phyloP scores from a whole-genome alignment of 2,113 vertebrate species.

The Chrysochloris asiatica region DNA sequence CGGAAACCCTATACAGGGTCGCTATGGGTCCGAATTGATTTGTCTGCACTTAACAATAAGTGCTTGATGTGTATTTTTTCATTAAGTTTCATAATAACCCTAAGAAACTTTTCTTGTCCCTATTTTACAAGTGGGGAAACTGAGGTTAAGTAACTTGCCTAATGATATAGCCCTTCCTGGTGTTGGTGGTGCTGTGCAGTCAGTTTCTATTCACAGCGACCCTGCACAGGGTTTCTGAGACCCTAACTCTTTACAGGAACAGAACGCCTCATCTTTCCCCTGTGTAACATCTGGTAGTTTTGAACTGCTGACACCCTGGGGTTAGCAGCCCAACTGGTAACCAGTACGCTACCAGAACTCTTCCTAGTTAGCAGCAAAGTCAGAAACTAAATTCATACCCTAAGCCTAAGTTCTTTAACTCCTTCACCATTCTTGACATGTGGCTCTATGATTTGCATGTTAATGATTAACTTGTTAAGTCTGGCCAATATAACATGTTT shows the following conservation, averaged over 20 bases:
- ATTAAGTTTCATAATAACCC: conserved; percentile 2
- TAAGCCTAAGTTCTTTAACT: not conserved
- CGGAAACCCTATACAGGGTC: too few relatives aligned
- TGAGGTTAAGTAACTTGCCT: not conserved
- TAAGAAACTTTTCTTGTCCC: not conserved
- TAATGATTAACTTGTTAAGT: conserved; percentile 17
- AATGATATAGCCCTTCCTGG: not conserved
- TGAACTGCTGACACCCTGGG: too few relatives aligned
- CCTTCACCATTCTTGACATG: not conserved
- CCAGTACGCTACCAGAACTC: too few relatives aligned
- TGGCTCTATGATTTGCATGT: not conserved
- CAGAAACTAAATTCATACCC: not conserved
- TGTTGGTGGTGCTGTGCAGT: too few relatives aligned
- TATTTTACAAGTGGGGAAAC: not conserved
- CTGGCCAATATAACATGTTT: conserved; percentile 14
- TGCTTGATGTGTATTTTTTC: not conserved
- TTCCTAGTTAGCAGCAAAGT: not conserved
- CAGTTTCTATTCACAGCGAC: too few relatives aligned
- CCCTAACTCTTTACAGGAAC: too few relatives aligned
- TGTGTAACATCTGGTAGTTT: too few relatives aligned
- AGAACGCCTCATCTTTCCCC: too few relatives aligned
- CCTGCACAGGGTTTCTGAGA: too few relatives aligned
- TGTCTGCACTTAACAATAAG: too few relatives aligned
- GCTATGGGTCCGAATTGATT: too few relatives aligned
- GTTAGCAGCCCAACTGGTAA: too few relatives aligned